Evolutionary conservation across 2,113 vertebrate species (phyloP).

Genomic region (Ammodytes marinus): DNA sequence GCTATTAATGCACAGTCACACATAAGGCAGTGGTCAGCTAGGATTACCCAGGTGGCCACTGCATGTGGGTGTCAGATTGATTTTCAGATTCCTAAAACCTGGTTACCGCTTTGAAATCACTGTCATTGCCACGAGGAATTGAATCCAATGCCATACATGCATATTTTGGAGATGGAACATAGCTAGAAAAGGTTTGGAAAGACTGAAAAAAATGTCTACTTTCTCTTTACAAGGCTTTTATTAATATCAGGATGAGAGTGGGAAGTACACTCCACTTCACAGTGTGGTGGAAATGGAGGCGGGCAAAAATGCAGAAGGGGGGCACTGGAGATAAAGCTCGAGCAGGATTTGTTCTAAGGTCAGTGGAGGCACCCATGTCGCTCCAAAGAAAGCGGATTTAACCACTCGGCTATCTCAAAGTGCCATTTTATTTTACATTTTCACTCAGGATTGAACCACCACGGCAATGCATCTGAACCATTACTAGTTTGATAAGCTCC

Average conservation of each 20-base stretch:
- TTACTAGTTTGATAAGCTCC: constrained; percentile 38
- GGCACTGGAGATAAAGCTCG: constrained; percentile 37
- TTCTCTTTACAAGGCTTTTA: constrained; percentile 38
- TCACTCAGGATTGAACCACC: constrained; percentile 12
- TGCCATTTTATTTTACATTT: constrained; percentile 21
- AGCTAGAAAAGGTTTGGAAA: constrained; percentile 27
- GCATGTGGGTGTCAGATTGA: constrained; percentile 73
- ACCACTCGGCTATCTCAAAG: constrained; percentile 30
- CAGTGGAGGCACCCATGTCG: constrained; percentile 27
- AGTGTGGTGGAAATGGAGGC: constrained; percentile 41
- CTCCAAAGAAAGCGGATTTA: constrained; percentile 47
- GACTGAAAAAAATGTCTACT: constrained; percentile 13
- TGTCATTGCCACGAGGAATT: constrained; percentile 23
- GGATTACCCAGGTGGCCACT: constrained; percentile 80
- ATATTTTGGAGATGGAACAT: constrained; percentile 21
- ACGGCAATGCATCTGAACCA: background rate
- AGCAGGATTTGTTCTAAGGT: constrained; percentile 56
- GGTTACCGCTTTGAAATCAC: constrained; percentile 44
- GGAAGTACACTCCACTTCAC: constrained; percentile 59
- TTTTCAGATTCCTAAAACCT: constrained; percentile 65
- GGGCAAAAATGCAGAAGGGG: constrained; percentile 6
- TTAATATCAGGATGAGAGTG: constrained; percentile 23
- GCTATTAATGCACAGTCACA: constrained; percentile 80
- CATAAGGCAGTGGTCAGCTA: constrained; percentile 73
- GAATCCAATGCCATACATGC: constrained; percentile 26